Base-by-base conservation (phyloP, 35 echinoderm and acorn worm species). In the Acanthaster planci region DNA sequence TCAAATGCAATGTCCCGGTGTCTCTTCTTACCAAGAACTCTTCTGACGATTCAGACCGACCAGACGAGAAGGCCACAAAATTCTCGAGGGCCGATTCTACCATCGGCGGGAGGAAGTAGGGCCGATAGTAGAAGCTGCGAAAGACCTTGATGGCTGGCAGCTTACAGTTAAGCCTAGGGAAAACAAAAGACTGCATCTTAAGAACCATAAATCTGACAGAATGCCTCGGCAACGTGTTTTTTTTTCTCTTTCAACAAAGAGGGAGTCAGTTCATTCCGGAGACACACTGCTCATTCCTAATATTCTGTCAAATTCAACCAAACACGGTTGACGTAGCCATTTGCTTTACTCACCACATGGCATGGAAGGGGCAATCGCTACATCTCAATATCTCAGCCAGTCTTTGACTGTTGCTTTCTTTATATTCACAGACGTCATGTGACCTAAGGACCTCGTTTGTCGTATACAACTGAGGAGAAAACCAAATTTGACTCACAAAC, bases 31-130 rank as follows among this genome's bases (percentile, higher is more conserved):
- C 79, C 47, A 81, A 81, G 30, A 81, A 81, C 12, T 81, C 64
- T 7, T 18, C 18, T 21, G 79, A 0, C 29, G 30, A 27, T 30
- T 81, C 79, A 10, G 39, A 27, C 51, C 12, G 17, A 81, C 40
- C 40, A 3, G 79, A 52, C 10, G 79, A 44, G 40, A 81, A 52
- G 44, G 79, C 79, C 51, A 81, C 79, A 34, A 81, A 52, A 32
- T 81, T 81, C 7, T 51, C 51, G 7, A 31, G 0, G 47, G 40
- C 67, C 29, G 68, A 44, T 32, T 89, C 72, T 5, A 89, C 87
- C 87, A 89, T 89, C 15, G 78, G 78, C 17, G 87, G 87, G 23
- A 89, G 53, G 79, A 89, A 89, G 40, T 89, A 89, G 1, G 87
- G 87, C 16, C 87, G 47, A 1, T 55, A 26, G 60, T 82, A 89